A percentile compares a stretch with the other conserved stretches of the same genome.
Conservation (phyloP, 2,113 vertebrate genomes). For the Lycaon pictus region DNA sequence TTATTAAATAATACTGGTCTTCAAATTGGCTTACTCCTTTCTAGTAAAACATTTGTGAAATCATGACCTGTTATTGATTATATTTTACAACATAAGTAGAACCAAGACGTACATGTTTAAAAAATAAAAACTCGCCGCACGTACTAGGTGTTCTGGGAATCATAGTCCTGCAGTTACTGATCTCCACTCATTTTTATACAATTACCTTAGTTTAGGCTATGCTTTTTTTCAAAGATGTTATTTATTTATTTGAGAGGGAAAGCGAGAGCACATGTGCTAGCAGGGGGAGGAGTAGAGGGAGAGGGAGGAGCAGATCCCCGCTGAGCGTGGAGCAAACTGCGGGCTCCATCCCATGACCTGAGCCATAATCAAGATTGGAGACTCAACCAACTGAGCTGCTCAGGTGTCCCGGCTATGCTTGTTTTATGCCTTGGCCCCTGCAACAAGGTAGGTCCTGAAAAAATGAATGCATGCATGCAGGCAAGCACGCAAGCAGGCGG, state of each 20-base stretch:
- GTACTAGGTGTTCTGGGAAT: not conserved
- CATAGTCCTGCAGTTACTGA: not conserved
- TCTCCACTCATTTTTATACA: not conserved
- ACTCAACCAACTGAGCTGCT: not conserved
- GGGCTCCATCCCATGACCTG: not conserved
- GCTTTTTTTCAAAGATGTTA: not conserved
- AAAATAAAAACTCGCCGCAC: not conserved
- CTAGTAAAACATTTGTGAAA: slow-evolving; percentile 3
- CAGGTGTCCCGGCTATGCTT: not conserved
- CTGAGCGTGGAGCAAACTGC: not conserved
- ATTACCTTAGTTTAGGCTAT: not conserved
- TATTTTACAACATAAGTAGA: not conserved
- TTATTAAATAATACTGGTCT: not conserved
- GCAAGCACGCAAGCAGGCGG: not conserved
- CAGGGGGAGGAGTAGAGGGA: not conserved
- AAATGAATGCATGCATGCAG: not conserved
- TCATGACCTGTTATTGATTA: not conserved
- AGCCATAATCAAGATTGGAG: not conserved
- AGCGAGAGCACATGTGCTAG: not conserved
- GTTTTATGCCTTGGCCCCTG: not conserved
- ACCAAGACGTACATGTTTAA: not conserved
- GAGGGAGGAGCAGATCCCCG: not conserved
- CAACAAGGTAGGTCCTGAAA: not conserved
- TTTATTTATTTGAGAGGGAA: not conserved
- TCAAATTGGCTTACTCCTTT: not conserved